These are phyloP conservation scores for Drosophila pegasa DNA, from an alignment of 2,888 invertebrate genomes.

Conservation along the genomic window DNA sequence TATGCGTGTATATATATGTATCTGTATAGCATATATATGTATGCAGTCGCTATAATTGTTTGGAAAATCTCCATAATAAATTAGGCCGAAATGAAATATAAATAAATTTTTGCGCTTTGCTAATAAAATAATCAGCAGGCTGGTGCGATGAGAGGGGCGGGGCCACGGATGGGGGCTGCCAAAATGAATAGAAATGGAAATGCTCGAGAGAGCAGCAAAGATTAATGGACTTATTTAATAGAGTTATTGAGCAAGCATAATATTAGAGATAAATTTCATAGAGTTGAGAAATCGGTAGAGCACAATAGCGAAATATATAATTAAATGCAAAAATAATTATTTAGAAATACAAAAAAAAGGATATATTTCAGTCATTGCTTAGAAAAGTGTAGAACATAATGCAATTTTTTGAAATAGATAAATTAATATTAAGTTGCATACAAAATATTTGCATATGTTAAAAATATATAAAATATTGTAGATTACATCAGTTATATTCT, in stretches of 20 bases:
- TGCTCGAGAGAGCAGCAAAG: conserved; percentile 46
- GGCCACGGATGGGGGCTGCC: neutral
- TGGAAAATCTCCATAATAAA: conserved; percentile 53
- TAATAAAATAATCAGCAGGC: conserved; percentile 48
- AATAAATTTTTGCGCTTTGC: conserved; percentile 59
- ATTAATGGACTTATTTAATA: conserved; percentile 61
- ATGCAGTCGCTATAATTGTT: conserved; percentile 44
- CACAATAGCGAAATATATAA: neutral
- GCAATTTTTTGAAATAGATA: too few species aligned
- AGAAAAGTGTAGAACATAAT: neutral
- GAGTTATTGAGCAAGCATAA: conserved; percentile 56
- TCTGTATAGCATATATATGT: conserved; percentile 8
- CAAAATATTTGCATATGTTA: too few species aligned
- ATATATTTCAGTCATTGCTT: neutral
- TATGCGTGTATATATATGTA: conserved; percentile 1
- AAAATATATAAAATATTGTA: too few species aligned
- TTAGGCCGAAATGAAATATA: conserved; percentile 63
- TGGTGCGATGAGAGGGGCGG: neutral
- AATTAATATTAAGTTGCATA: too few species aligned
- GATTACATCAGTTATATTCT: too few species aligned
- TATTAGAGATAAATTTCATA: neutral
- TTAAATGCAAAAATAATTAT: neutral
- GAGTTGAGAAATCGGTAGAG: neutral
- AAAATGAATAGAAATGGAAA: conserved; percentile 60
- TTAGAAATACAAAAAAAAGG: neutral